Conservation (phyloP, 2,888 invertebrate genomes). For the Clusia tigrina region DNA sequence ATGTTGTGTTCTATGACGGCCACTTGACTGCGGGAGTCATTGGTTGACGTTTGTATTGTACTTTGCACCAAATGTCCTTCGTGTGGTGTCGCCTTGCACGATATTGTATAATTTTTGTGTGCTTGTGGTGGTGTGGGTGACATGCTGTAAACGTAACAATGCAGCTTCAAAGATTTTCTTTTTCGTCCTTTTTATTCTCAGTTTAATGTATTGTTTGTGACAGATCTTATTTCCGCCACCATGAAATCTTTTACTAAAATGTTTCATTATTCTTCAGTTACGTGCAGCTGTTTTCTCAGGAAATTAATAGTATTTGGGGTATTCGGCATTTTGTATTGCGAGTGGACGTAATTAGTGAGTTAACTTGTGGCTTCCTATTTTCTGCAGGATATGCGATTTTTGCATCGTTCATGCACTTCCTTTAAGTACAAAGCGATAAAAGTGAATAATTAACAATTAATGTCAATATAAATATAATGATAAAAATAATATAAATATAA, state of each 20-base stretch:
- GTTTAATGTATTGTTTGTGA: background rate
- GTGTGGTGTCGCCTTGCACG: background rate
- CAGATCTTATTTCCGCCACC: background rate
- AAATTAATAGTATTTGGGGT: no score
- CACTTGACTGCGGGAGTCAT: constrained; percentile 41
- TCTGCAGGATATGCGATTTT: no score
- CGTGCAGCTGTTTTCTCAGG: background rate
- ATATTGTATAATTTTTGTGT: background rate
- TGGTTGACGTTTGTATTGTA: constrained; percentile 31
- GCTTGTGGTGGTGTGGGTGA: background rate
- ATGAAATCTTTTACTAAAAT: background rate
- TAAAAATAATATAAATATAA: no score
- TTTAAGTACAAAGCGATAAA: no score
- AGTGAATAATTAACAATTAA: no score
- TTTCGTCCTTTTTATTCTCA: background rate
- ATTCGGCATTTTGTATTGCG: no score
- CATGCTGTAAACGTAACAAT: background rate
- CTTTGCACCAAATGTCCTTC: background rate
- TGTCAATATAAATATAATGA: no score
- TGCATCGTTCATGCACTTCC: no score
- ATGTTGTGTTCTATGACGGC: constrained; percentile 36
- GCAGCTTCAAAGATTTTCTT: background rate
- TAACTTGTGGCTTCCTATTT: no score
- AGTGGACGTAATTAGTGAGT: no score
- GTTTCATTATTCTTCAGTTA: background rate